These are phyloP conservation scores for Athalia rosae DNA, from an alignment of 2,888 invertebrate genomes.

Conservation along the genomic window DNA sequence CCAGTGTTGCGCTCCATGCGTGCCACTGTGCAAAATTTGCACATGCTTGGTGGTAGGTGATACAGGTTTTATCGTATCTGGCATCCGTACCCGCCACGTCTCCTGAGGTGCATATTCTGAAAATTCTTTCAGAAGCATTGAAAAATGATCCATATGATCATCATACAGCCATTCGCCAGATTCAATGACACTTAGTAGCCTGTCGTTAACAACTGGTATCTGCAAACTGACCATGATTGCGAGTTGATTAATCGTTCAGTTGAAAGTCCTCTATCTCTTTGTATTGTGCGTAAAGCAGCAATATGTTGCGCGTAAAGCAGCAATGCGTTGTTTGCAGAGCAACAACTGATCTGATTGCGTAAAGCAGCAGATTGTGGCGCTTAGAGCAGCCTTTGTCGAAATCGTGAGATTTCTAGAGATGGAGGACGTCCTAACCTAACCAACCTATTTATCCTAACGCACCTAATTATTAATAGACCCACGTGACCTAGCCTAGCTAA, in stretches of 20 bases:
- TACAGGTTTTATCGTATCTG: slow-evolving; percentile 46
- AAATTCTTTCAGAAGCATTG: slow-evolving; percentile 22
- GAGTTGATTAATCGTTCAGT: not conserved
- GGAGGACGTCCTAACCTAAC: no score
- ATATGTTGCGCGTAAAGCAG: not conserved
- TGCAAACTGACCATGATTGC: not conserved
- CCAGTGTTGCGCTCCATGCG: slow-evolving; percentile 38
- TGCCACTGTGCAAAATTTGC: slow-evolving; percentile 50
- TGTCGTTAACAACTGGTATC: not conserved
- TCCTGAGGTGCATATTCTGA: slow-evolving; percentile 41
- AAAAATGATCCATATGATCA: slow-evolving; percentile 46
- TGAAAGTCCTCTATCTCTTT: not conserved
- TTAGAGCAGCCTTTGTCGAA: no score
- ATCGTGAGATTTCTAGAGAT: no score
- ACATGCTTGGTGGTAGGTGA: slow-evolving; percentile 45
- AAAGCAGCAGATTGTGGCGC: no score
- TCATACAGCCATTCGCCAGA: slow-evolving; percentile 26
- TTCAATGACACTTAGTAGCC: not conserved
- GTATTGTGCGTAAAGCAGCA: slow-evolving; percentile 7
- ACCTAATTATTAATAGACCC: no score
- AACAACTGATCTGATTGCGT: no score
- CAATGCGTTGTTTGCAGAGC: not conserved
- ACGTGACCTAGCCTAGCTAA: no score
- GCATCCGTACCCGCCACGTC: slow-evolving; percentile 33
- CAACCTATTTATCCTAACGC: no score